A percentile compares a stretch with the other conserved stretches of the same genome.
These are phyloP conservation scores for Sebastes trivittatus DNA, from an alignment of 2,797 vertebrate species.

Conservation along the genomic window DNA sequence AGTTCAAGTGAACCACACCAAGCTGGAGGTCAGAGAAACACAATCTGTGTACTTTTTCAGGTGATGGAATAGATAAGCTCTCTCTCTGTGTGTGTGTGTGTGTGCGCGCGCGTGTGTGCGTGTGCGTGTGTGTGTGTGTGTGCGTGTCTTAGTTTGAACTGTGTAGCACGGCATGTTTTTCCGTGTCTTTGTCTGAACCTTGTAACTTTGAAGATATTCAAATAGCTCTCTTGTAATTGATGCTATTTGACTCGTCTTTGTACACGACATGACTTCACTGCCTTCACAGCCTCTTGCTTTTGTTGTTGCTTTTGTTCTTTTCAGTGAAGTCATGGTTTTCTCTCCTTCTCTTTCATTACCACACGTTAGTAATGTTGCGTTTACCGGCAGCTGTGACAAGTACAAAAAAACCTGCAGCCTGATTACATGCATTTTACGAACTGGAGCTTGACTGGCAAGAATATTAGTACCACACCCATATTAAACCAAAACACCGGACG, in stretches of 20 bases:
- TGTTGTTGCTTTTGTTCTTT: neutral
- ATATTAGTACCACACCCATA: neutral
- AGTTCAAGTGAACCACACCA: neutral
- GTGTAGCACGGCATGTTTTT: neutral
- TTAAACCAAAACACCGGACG: neutral
- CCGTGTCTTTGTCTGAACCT: neutral
- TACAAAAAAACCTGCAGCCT: neutral
- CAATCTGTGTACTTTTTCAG: neutral
- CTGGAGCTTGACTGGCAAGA: neutral
- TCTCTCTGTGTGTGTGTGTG: neutral
- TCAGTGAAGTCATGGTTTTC: neutral
- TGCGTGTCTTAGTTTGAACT: neutral
- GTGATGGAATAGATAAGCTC: neutral
- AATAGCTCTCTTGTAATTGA: neutral
- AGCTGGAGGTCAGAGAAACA: constrained; percentile 3
- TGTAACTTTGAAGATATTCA: neutral
- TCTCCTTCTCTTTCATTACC: neutral
- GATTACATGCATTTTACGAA: neutral
- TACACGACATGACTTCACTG: neutral
- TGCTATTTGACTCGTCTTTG: neutral
- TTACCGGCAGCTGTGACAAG: neutral
- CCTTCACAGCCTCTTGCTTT: neutral
- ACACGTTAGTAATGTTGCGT: neutral
- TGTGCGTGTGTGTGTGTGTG: neutral
- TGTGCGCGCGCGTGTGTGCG: neutral